phyloP scores from a whole-genome alignment of 2,797 vertebrate genomes.

The Acanthopagrus latus region DNA sequence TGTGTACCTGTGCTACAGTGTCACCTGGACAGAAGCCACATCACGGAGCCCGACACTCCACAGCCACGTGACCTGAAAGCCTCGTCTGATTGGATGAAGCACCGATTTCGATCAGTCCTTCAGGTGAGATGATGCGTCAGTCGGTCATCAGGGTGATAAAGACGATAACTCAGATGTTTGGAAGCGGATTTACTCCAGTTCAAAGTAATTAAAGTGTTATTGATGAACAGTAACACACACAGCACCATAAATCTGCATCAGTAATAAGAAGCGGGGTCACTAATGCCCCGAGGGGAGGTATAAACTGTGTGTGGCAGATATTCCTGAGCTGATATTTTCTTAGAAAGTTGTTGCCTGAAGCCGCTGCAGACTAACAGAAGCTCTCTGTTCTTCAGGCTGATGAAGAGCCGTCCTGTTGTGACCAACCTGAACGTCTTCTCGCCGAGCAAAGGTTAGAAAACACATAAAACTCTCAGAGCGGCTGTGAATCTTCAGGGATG shows the following conservation, averaged over 20 bases:
- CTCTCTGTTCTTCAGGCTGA: constrained; percentile 48
- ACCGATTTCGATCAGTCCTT: constrained; percentile 6
- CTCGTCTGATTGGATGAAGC: constrained; percentile 22
- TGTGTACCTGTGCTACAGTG: constrained; percentile 5
- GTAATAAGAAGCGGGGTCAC: background rate
- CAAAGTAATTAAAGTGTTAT: background rate
- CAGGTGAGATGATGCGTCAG: constrained; percentile 53
- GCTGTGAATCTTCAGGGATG: background rate
- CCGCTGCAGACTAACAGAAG: background rate
- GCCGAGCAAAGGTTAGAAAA: constrained; percentile 58
- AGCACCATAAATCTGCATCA: background rate
- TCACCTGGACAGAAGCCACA: constrained; percentile 21
- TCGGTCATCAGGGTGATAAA: background rate
- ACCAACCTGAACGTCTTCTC: background rate
- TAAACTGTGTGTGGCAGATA: background rate
- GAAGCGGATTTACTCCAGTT: background rate
- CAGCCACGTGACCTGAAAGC: constrained; percentile 47
- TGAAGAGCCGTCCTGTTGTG: constrained; percentile 14
- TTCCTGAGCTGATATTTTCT: background rate
- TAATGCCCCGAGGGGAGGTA: background rate
- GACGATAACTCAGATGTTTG: background rate
- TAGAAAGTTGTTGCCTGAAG: constrained; percentile 18
- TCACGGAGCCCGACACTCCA: background rate
- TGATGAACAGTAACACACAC: background rate
- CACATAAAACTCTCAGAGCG: background rate